phyloP scores from a whole-genome alignment of 1,140 invertebrate species.

The Delia radicum region DNA sequence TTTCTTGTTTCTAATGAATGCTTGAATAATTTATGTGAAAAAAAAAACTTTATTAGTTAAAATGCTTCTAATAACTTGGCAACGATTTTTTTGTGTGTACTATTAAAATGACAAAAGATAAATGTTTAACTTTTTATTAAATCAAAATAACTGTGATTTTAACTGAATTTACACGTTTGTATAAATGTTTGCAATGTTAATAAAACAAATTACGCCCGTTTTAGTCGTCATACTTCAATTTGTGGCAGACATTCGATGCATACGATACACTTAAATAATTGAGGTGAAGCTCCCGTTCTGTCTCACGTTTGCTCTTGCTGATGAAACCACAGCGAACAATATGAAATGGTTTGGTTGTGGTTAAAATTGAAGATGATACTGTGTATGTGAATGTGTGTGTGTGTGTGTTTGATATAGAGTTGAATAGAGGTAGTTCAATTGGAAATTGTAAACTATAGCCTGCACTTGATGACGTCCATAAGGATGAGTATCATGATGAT shows the following conservation, averaged over 20 bases:
- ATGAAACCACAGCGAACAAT: slow-evolving; percentile 2
- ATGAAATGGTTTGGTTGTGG: slow-evolving; percentile 12
- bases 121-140: no score
- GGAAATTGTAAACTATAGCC: slow-evolving; percentile 14
- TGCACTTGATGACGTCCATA: slow-evolving; percentile 2
- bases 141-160: no score
- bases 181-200: slow-evolving; percentile 1
- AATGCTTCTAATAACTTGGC: no score
- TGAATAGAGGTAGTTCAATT: slow-evolving; percentile 6
- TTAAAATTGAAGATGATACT: slow-evolving; percentile 3
- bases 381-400: not conserved
- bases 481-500: not conserved
- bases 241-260: not conserved
- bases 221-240: slow-evolving; percentile 18
- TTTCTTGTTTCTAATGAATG: no score
- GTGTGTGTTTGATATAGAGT: not conserved
- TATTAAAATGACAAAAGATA: no score
- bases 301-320: not conserved
- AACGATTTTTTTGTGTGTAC: no score
- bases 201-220: slow-evolving; percentile 10
- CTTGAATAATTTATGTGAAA: no score
- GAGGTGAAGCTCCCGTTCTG: not conserved
- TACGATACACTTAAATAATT: not conserved
- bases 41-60: no score
- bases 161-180: no score